Base-by-base conservation (phyloP, 2,113 vertebrate species). In the Oryctolagus cuniculus region DNA sequence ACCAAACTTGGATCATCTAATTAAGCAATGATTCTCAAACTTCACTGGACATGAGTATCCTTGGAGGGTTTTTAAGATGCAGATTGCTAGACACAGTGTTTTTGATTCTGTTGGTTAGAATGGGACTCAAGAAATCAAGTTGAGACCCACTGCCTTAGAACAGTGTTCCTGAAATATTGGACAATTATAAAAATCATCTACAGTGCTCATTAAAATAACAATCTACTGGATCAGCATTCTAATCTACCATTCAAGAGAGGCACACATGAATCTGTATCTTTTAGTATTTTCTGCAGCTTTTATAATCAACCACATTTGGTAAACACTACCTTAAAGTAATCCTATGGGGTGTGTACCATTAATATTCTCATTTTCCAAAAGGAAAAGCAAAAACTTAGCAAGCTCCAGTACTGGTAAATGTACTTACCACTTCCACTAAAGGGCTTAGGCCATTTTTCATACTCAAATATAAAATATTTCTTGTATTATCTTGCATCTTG, bases 81-180 rank as follows among this genome's bases (percentile, higher is more conserved):
- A 66, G 64, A 66, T 66, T 10, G 10, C 12, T 61, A 82, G 64
- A 22, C 19, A 5, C 44, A n/a, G 29, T 80, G 81, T 61, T 78
- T 89, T 87, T 91, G 29, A 78, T 77, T 93, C n/a, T n/a, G 10
- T 70, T 66, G n/a, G 10, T 83, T 77, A 69, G 66, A 87, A 31
- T 55, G 44, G 24, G 75, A n/a, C 55, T 11, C 44, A 72, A 70
- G 16, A 96, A 51, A 74, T 74, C 17, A 91, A 79, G 89, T 63
- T 55, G 44, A 67, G 64, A 89, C 38, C 22, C 3, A 72, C 1
- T 91, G 61, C n/a, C 61, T 66, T 72, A 80, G 67, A 63, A 24
- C 5, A 64, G 51, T 58, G 69, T 81, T 93, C 72, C 61, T 38
- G 15, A 93, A 61, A n/a, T 6, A 38, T 55, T 49, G 3, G 8